Evolutionary conservation across 1,140 invertebrate genomes (phyloP), one percentile per base, ranked within the genome.

Genomic region (Bombus consobrinus): DNA sequence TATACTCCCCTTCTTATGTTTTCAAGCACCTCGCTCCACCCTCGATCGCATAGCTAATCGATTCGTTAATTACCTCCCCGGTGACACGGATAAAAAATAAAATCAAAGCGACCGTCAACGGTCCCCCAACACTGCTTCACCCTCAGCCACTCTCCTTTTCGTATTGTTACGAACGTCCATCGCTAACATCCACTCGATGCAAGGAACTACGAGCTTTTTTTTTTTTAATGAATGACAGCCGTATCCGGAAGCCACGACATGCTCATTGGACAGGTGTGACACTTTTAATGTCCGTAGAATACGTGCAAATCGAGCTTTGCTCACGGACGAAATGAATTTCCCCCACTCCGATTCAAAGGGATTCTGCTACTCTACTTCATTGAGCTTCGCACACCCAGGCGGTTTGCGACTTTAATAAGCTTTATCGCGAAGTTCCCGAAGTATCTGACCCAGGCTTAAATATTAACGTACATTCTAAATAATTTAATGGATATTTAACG

Each of bases 1-100:
- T 57, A 39, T 37, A 81, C 15, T 53, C 79, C 71, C 39, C 71
- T 74, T 32, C 53, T 82, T 37, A 62, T 32, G 59, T 75, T 43
- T 39, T 82, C 71, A 43, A 82, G 71, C 57, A 75, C 25, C 53
- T 62, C 34, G 22, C 18, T 43, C 69, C 37, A 82, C 81, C 81
- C 81, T 75, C 81, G 41, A 82, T 41, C 53, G 80, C 69, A 74
- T 74, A 43, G 69, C 69, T 81, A 82, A 75, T 75, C 81, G 53
- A 75, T 83, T 66, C 81, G 72, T 62, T 83, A 83, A 83, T 83
- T 83, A 76, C 37, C 81, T 66, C 81, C 37, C 59, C 41, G 59
- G 71, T 66, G 81, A 75, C 81, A 53, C 34, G 81, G 37, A 82
- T 76, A 68, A 83, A 66, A 66, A 66, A 47, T 34, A 83, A 76